Conservation (phyloP, 2,888 invertebrate genomes). For the Dryocosmus kuriphilus region DNA sequence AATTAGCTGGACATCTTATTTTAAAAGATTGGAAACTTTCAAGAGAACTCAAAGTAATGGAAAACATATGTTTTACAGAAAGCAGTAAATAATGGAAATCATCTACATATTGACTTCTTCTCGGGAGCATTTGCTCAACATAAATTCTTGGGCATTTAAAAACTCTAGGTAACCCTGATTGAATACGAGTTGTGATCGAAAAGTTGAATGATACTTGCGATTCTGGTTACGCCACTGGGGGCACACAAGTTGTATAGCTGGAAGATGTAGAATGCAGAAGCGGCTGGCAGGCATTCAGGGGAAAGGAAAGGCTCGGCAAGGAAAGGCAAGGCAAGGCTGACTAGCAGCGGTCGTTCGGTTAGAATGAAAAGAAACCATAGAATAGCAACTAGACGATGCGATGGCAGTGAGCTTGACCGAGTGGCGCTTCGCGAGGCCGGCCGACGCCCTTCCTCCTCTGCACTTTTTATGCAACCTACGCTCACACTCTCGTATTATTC, state of each 20-base stretch:
- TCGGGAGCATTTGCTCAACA: no score
- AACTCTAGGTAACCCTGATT: no score
- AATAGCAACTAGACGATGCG: conserved; percentile 47
- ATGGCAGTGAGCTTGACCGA: conserved; percentile 75
- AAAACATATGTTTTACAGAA: no score
- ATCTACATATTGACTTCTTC: no score
- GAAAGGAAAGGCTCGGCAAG: conserved; percentile 58
- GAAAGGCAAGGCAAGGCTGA: conserved; percentile 63
- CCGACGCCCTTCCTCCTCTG: conserved; percentile 73
- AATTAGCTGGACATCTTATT: no score
- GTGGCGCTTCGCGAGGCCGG: conserved; percentile 76
- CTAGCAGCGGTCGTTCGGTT: conserved; percentile 52
- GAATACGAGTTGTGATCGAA: no score
- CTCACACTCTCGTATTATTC: conserved; percentile 52
- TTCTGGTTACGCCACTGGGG: conserved; percentile 24
- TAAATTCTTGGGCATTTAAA: no score
- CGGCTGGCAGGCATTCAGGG: conserved; percentile 42
- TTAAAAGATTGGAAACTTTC: no score
- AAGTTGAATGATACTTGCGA: neutral
- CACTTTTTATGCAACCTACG: conserved; percentile 65
- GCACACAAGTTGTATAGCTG: conserved; percentile 1
- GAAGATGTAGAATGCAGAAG: conserved; percentile 40
- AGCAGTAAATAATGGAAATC: no score
- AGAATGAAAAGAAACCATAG: conserved; percentile 45
- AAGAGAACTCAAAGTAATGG: no score